These are phyloP conservation scores for Psittacula derbiana DNA, from an alignment of 2,797 vertebrate species.

Conservation along the genomic window DNA sequence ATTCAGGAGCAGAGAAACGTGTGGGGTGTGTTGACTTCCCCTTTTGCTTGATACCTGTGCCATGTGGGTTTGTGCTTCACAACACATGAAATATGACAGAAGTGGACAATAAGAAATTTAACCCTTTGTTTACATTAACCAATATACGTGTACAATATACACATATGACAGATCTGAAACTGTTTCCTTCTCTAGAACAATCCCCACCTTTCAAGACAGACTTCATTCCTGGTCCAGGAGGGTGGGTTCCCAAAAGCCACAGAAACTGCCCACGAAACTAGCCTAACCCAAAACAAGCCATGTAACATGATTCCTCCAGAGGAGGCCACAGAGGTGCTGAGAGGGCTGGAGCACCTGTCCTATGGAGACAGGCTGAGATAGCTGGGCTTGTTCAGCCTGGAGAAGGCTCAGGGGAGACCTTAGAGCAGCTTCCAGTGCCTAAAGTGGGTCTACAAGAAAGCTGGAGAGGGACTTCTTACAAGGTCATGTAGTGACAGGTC, in stretches of 20 bases:
- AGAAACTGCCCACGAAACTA: neutral
- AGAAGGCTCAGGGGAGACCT: neutral
- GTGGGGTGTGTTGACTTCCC: neutral
- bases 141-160: neutral
- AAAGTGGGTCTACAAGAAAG: neutral
- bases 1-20: neutral
- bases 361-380: neutral
- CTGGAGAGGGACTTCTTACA: neutral
- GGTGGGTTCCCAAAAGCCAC: neutral
- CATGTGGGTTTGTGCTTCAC: neutral
- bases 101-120: neutral
- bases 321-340: neutral
- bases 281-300: neutral
- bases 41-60: neutral
- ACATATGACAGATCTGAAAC: neutral
- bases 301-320: neutral
- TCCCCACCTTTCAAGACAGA: neutral
- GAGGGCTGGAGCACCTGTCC: neutral
- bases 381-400: neutral
- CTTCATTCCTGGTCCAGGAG: conserved; percentile 5
- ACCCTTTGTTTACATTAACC: neutral
- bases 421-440: neutral
- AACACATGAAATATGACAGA: neutral
- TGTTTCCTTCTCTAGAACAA: neutral
- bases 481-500: neutral